These are phyloP conservation scores for Arrhamphus sclerolepis DNA, from an alignment of 2,797 vertebrate species.

Conservation along the genomic window DNA sequence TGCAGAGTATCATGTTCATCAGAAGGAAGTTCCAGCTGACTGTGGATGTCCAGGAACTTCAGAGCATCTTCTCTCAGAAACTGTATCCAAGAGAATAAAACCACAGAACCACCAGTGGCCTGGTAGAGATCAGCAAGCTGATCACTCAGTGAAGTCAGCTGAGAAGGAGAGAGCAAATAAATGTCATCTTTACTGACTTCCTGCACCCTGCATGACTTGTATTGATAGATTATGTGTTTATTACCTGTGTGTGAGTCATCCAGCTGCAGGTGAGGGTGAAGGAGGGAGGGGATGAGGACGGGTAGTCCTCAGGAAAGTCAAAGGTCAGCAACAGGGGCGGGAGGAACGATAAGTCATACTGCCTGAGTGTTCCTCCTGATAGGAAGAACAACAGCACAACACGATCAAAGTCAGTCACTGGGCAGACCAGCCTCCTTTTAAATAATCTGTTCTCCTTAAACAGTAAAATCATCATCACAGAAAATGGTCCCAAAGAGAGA, in stretches of 20 bases:
- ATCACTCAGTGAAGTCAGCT: conserved; percentile 85
- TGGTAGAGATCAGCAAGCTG: conserved; percentile 85
- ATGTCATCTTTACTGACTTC: background rate
- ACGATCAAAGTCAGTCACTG: background rate
- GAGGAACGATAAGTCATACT: conserved; percentile 83
- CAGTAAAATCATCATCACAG: no score
- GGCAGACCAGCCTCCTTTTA: no score
- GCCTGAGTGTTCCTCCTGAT: conserved; percentile 61
- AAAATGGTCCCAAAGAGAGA: no score
- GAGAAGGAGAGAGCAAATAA: background rate
- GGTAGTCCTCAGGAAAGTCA: conserved; percentile 87
- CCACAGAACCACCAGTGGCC: conserved; percentile 83
- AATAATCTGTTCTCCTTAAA: no score
- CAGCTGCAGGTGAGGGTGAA: conserved; percentile 89
- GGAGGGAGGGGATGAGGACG: conserved; percentile 84
- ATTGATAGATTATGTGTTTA: background rate
- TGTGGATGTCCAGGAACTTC: conserved; percentile 82
- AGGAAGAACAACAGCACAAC: background rate
- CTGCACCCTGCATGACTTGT: background rate
- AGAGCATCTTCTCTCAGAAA: conserved; percentile 89
- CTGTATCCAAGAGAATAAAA: conserved; percentile 91
- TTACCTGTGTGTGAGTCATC: conserved; percentile 88
- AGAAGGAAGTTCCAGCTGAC: conserved; percentile 80
- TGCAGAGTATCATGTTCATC: background rate
- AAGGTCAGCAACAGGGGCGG: conserved; percentile 88